Evolutionary conservation across 2,888 invertebrate species (phyloP).

Genomic region (Brachypalpus laphriformis): DNA sequence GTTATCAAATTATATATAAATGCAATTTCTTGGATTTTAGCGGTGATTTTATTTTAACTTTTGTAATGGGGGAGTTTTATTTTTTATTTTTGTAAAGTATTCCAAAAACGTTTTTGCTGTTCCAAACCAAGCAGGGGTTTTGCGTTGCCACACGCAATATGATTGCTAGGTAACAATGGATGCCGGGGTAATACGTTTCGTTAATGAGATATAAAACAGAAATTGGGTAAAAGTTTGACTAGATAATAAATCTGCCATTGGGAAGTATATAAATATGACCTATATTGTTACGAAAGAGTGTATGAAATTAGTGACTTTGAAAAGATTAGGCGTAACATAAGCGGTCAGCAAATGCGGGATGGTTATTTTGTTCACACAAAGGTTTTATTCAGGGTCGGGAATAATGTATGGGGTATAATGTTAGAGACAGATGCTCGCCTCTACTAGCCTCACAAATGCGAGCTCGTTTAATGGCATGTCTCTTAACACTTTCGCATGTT

Average conservation of each 20-base stretch:
- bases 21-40: conserved; percentile 15
- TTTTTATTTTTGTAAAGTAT: neutral
- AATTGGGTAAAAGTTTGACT: neutral
- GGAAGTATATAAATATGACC: neutral
- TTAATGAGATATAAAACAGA: neutral
- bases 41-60: neutral
- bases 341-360: too few relatives aligned
- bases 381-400: too few relatives aligned
- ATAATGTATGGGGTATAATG: too few relatives aligned
- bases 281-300: neutral
- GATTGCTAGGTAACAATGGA: neutral
- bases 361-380: too few relatives aligned
- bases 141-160: neutral
- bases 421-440: too few relatives aligned
- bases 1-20: conserved; percentile 18
- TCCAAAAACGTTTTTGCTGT: neutral
- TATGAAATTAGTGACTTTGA: too few relatives aligned
- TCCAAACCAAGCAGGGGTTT: neutral
- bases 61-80: neutral
- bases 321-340: too few relatives aligned
- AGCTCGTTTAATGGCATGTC: too few relatives aligned
- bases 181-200: neutral
- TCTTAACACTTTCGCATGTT: too few relatives aligned
- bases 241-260: neutral
- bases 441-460: too few relatives aligned